A percentile compares a stretch with the other conserved stretches of the same genome.
Conservation (phyloP, 2,888 invertebrate species). For the Phaonia tiefii region DNA sequence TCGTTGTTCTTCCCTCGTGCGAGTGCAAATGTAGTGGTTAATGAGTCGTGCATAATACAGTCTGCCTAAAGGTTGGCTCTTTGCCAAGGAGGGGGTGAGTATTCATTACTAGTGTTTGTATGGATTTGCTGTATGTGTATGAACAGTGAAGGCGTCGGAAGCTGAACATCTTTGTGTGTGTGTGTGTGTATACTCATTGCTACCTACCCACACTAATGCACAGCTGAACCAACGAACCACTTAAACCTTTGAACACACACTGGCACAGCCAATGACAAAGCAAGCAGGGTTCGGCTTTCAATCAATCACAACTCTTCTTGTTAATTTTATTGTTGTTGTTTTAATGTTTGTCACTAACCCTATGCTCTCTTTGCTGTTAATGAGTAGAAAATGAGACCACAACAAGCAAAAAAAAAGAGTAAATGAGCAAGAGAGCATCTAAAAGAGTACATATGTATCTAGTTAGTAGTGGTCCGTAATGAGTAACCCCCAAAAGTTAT, state of each 20-base stretch:
- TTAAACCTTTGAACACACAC: constrained; percentile 28
- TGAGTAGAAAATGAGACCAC: background rate
- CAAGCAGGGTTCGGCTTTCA: constrained; percentile 36
- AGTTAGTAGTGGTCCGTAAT: too few species aligned
- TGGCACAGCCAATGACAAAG: constrained; percentile 34
- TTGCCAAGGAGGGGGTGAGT: constrained; percentile 27
- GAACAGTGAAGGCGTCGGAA: constrained; percentile 2
- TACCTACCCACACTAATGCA: background rate
- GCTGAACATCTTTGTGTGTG: constrained; percentile 21
- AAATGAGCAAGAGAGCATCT: constrained; percentile 1
- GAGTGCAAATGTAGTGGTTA: constrained; percentile 14
- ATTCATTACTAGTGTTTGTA: constrained; percentile 8
- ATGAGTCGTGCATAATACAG: constrained; percentile 33
- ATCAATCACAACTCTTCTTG: constrained; percentile 25
- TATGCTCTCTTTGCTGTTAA: constrained; percentile 16
- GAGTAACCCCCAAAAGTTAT: background rate
- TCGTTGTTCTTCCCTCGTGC: background rate
- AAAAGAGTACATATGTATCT: too few species aligned
- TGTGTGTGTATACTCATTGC: background rate
- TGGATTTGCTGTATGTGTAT: background rate
- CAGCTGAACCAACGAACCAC: constrained; percentile 11
- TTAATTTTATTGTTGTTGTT: constrained; percentile 3
- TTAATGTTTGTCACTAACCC: constrained; percentile 16
- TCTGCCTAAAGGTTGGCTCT: constrained; percentile 23
- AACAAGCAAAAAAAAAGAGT: background rate